A percentile compares a stretch with the other conserved stretches of the same genome.
Evolutionary conservation across 2,888 invertebrate species (phyloP).

Genomic region (Empis livida): DNA sequence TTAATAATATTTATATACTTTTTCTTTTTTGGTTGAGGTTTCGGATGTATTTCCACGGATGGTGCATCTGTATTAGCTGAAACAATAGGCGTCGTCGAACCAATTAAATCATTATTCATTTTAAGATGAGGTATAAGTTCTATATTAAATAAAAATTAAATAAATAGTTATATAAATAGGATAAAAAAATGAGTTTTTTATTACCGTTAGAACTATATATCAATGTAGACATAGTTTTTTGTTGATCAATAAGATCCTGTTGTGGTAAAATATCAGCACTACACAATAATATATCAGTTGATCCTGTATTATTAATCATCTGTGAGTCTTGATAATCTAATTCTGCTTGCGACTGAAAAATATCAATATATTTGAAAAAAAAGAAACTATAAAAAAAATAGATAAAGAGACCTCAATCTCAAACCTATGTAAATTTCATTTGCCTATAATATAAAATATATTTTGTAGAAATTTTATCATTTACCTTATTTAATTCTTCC

Average conservation of each 20-base stretch:
- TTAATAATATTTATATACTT: constrained; percentile 17
- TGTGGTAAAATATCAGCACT: constrained; percentile 10
- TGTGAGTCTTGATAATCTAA: constrained; percentile 19
- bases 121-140: too few species aligned
- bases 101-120: too few species aligned
- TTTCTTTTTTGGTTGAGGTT: constrained; percentile 39
- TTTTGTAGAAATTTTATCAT: background rate
- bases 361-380: background rate
- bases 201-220: too few species aligned
- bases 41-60: constrained; percentile 32
- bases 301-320: constrained; percentile 7
- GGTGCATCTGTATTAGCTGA: constrained; percentile 58
- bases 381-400: too few species aligned
- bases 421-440: too few species aligned
- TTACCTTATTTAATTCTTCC: constrained; percentile 22
- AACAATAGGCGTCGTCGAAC: constrained; percentile 45
- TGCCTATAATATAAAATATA: too few species aligned
- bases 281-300: constrained; percentile 15
- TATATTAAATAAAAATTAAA: too few species aligned
- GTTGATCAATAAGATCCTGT: constrained; percentile 4
- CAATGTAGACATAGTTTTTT: too few species aligned
- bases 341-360: constrained; percentile 16
- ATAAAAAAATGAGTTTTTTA: too few species aligned
- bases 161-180: too few species aligned
- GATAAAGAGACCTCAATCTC: too few species aligned